Evolutionary conservation across 2,113 vertebrate genomes (phyloP), one percentile per base, ranked within the genome.

Genomic region (Chauna torquata): DNA sequence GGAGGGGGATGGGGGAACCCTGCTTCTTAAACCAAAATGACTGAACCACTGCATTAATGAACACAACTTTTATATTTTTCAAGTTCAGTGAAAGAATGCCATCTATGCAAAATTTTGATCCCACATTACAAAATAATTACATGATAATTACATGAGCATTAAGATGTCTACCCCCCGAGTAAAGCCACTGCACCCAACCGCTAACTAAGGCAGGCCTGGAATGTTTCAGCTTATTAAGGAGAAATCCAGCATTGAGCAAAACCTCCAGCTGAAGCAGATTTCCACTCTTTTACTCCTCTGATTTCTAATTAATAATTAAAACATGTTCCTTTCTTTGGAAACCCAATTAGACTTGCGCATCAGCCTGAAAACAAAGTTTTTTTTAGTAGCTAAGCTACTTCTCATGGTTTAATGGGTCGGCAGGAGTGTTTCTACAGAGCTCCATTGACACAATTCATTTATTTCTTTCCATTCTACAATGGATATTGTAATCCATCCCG

Each of bases 291-390:
- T 92, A 90, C 90, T 88, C 92, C 92, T 97, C 96, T 94, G 97
- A 97, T 97, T 96, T 97, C 98, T 97, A 96, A 97, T 97, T 97
- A 98, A 97, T 97, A 97, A 94, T 97, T 96, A 96, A 98, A 98
- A 94, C 88, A 82, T 86, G 96, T 47, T 30, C 92, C 92, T 97
- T 97, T 96, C 92, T 97, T 97, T 95, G 94, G 92, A 95, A 97
- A 96, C 89, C 96, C 96, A 96, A 92, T 97, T 94, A 98, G 96
- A 97, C 47, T 70, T 92, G 68, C 71, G 88, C 86, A 92, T 93
- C 95, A 83, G 86, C 88, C 94, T 84, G 65, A 95, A 97, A 97
- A 96, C 92, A 98, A 97, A 96, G 96, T 97, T 97, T 96, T 82
- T 96, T 95, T 96, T 96, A 88, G 83, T 57, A 95, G 91, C 91